Evolutionary conservation across 2,797 vertebrate genomes (phyloP).

Genomic region (Oophaga sylvatica): DNA sequence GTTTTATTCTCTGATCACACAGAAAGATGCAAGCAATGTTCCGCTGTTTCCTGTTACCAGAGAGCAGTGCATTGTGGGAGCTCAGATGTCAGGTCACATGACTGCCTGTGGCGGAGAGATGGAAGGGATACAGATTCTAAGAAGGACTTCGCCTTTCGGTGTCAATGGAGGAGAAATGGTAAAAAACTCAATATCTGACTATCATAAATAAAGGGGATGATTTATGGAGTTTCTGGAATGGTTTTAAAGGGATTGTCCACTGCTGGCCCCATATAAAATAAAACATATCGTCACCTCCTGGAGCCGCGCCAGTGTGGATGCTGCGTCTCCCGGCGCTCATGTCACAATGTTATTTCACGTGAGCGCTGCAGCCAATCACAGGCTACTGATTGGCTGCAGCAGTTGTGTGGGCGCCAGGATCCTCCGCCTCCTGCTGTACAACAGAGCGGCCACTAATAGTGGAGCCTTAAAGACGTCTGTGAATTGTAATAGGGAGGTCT

Average conservation of each 20-base stretch:
- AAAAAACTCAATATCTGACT: no score
- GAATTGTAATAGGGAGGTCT: not conserved
- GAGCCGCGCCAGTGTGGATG: no score
- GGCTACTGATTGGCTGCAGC: no score
- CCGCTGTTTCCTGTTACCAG: not conserved
- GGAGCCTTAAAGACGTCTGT: not conserved
- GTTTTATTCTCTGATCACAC: not conserved
- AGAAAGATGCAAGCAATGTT: not conserved
- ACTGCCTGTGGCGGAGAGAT: not conserved
- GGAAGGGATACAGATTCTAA: not conserved
- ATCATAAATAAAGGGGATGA: no score
- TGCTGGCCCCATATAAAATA: no score
- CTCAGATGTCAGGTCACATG: not conserved
- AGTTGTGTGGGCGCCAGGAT: not conserved
- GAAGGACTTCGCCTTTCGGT: no score
- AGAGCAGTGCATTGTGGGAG: not conserved
- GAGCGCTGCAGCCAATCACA: no score
- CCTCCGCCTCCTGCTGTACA: not conserved
- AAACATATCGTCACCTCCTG: no score
- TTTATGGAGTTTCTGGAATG: not conserved
- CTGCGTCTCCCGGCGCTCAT: no score
- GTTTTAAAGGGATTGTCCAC: not conserved
- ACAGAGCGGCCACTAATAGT: not conserved
- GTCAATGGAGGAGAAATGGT: not conserved
- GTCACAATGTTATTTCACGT: no score